phyloP scores from a whole-genome alignment of 2,797 vertebrate species.

The Manis javanica region DNA sequence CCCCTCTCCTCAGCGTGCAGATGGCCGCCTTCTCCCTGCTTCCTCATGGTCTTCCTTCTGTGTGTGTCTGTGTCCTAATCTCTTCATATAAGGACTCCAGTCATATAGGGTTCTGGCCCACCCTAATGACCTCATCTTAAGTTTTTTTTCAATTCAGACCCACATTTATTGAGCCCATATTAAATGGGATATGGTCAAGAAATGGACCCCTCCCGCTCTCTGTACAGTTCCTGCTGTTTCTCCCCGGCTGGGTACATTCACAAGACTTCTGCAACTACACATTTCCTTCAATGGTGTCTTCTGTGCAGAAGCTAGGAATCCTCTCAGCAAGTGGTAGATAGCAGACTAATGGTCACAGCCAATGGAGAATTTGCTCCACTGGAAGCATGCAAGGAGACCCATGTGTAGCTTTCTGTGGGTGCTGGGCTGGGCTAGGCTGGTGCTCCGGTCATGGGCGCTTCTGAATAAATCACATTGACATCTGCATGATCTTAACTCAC shows the following conservation, averaged over 20 bases:
- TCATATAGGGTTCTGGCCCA: no score
- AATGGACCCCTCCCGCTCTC: no score
- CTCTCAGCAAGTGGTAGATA: not conserved
- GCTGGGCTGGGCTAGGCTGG: not conserved
- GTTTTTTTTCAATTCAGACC: not conserved
- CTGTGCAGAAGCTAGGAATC: not conserved
- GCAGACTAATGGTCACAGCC: not conserved
- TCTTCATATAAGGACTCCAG: not conserved
- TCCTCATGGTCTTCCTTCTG: not conserved
- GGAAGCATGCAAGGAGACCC: not conserved
- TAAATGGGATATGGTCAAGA: not conserved
- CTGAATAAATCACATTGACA: not conserved
- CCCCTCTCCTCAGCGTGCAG: no score
- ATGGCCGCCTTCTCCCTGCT: not conserved
- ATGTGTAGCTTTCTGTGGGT: not conserved
- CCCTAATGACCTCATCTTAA: not conserved
- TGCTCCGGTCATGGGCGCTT: not conserved
- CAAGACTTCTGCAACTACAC: not conserved
- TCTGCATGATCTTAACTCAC: not conserved
- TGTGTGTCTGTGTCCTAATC: not conserved
- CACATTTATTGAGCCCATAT: not conserved
- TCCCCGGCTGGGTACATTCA: accelerated
- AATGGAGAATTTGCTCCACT: not conserved
- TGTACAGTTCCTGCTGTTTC: not conserved
- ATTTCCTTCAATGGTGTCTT: not conserved